A percentile compares a stretch with the other conserved stretches of the same genome.
Evolutionary conservation across 2,797 vertebrate species (phyloP).

Genomic region (Apogon hyalosoma): DNA sequence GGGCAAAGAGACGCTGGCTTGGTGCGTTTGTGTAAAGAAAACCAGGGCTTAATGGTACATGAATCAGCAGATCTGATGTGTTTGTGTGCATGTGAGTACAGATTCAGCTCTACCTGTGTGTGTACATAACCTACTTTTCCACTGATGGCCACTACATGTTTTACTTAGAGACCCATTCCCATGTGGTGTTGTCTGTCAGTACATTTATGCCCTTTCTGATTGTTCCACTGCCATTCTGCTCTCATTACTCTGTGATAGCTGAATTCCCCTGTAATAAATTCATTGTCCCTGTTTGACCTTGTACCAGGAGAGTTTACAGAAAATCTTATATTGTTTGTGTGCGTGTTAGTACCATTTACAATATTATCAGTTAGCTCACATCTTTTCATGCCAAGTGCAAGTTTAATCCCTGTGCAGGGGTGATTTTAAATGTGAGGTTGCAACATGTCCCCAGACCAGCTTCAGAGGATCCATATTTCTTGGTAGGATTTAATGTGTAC

Average conservation of each 20-base stretch:
- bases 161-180: slow-evolving; percentile 24
- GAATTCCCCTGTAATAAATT: slow-evolving; percentile 19
- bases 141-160: slow-evolving; percentile 19
- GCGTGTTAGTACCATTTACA: slow-evolving; percentile 28
- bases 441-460: slow-evolving; percentile 28
- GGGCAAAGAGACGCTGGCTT: slow-evolving; percentile 26
- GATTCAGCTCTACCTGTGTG: slow-evolving; percentile 29
- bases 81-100: slow-evolving; percentile 17
- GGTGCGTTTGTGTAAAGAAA: slow-evolving; percentile 29
- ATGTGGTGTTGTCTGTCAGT: slow-evolving; percentile 19
- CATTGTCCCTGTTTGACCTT: slow-evolving; percentile 55
- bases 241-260: slow-evolving; percentile 14
- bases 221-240: slow-evolving; percentile 7
- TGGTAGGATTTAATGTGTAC: slow-evolving; percentile 41
- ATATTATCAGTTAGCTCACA: slow-evolving; percentile 35
- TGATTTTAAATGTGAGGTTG: slow-evolving; percentile 35
- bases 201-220: slow-evolving; percentile 23
- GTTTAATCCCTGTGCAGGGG: slow-evolving; percentile 30
- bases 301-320: slow-evolving; percentile 16
- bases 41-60: slow-evolving; percentile 37
- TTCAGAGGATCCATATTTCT: slow-evolving; percentile 49
- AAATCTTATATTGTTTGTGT: slow-evolving; percentile 4
- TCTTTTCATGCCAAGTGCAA: slow-evolving; percentile 29
- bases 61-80: slow-evolving; percentile 45
- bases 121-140: slow-evolving; percentile 62